Evolutionary conservation across 2,888 invertebrate species (phyloP), one percentile per base, ranked within the genome.

Genomic region (Plebejus melissa): DNA sequence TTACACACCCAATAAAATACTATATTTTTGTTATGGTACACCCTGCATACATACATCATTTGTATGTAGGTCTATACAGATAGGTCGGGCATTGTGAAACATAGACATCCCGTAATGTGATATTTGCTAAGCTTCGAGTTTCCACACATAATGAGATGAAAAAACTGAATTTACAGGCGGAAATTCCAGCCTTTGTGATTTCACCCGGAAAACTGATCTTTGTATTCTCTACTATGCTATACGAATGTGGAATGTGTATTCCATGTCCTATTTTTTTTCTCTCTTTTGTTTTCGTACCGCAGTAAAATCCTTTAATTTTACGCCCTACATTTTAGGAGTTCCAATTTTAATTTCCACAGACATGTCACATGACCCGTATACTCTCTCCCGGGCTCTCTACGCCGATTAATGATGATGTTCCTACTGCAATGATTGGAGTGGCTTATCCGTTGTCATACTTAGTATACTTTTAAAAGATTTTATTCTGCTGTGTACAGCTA

Each of bases 111-210:
- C 32, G 32, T 32, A 65, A 65, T 65, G 13, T 32, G 32, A 65
- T 65, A 65, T 13, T 65, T 65, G 65, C 32, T 65, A 65, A 32
- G 65, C 65, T 65, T 32, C 32, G 65, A 65, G 16, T 16, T 65
- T 65, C 65, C 4, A 65, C 32, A 32, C 32, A 36, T 5, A 65
- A 13, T 6, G 65, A 13, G 5, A 65, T 65, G 65, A 32, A 65
- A 58, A 32, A 65, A 32, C 32, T 32, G 4, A 32, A 60, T 65
- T 65, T 32, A 36, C 65, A 16, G 32, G 4, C 65, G 65, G 65
- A 32, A 32, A 65, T 65, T 65, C 16, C 65, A 36, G 65, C 65
- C 65, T 65, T 65, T 65, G 65, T 13, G 65, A 65, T 32, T 32
- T 32, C 60, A 60, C 60, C 22, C 60, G 28, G 28, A 32, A 60